Evolutionary conservation across 2,888 invertebrate species (phyloP).

Genomic region (Ormyrus pomaceus): DNA sequence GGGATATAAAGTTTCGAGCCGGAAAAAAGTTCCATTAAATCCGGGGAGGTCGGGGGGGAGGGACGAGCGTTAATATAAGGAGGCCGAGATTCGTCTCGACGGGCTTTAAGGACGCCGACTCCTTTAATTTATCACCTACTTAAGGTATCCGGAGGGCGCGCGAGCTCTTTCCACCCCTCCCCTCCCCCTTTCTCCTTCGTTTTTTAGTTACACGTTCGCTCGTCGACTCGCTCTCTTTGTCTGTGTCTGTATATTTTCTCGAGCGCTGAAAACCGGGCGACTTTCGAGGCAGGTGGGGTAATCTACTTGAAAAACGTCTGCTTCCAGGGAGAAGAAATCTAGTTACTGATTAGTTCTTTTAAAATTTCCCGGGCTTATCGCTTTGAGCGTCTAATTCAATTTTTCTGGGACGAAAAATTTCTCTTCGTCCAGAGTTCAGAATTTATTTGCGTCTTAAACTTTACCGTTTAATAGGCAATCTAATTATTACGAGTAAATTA

Average conservation of each 20-base stretch:
- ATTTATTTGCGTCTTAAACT: too few species aligned
- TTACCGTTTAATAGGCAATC: too few species aligned
- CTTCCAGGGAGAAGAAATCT: too few species aligned
- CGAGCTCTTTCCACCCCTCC: background rate
- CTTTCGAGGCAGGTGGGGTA: too few species aligned
- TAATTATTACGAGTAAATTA: too few species aligned
- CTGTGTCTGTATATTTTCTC: background rate
- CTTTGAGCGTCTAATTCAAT: too few species aligned
- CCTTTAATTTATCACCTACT: constrained; percentile 72
- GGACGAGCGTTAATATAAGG: constrained; percentile 34
- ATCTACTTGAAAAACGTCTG: too few species aligned
- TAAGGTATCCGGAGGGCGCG: constrained; percentile 58
- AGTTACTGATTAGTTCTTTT: too few species aligned
- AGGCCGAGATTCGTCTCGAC: constrained; percentile 47
- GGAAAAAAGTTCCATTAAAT: constrained; percentile 66
- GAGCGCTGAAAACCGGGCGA: too few species aligned
- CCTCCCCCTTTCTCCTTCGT: background rate
- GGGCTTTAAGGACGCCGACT: constrained; percentile 45
- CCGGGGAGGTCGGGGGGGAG: constrained; percentile 61
- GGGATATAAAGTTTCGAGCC: constrained; percentile 63
- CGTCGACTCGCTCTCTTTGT: background rate
- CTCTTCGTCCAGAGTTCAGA: too few species aligned
- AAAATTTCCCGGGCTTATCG: too few species aligned
- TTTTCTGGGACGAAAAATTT: too few species aligned
- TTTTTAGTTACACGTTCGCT: background rate